Evolutionary conservation across 1,140 invertebrate genomes (phyloP).

Genomic region (Orchestia grillus): DNA sequence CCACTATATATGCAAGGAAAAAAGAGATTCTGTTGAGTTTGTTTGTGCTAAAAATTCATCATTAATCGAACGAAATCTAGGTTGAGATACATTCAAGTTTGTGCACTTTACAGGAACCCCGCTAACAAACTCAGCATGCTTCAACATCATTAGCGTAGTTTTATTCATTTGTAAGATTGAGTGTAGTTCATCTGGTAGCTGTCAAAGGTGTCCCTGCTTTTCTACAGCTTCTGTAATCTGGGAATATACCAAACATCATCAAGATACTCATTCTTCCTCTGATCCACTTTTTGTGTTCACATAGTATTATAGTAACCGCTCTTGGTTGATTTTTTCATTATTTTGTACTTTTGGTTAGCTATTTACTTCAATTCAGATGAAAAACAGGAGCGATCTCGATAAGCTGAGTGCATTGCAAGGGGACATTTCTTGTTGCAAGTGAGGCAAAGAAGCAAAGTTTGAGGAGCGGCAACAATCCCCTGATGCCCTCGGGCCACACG

Average conservation of each 20-base stretch:
- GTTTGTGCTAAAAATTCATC: too few relatives aligned
- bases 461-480: conserved; percentile 34
- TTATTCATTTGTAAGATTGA: neutral
- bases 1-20: too few relatives aligned
- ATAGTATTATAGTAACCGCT: neutral
- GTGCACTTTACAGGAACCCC: too few relatives aligned
- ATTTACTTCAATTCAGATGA: neutral
- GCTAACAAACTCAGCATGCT: too few relatives aligned
- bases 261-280: neutral
- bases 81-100: too few relatives aligned
- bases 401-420: neutral
- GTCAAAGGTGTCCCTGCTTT: neutral
- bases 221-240: too few relatives aligned
- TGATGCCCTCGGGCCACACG: neutral
- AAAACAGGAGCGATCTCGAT: neutral
- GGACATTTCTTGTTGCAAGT: neutral
- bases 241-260: neutral
- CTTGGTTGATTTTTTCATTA: neutral
- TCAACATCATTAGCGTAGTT: neutral
- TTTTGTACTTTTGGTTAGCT: neutral
- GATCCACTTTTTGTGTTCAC: neutral
- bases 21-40: too few relatives aligned
- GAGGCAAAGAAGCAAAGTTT: conserved; percentile 45
- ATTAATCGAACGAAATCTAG: too few relatives aligned
- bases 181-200: neutral